Base-by-base conservation (phyloP, 2,888 invertebrate species). In the Salpingus planirostris region DNA sequence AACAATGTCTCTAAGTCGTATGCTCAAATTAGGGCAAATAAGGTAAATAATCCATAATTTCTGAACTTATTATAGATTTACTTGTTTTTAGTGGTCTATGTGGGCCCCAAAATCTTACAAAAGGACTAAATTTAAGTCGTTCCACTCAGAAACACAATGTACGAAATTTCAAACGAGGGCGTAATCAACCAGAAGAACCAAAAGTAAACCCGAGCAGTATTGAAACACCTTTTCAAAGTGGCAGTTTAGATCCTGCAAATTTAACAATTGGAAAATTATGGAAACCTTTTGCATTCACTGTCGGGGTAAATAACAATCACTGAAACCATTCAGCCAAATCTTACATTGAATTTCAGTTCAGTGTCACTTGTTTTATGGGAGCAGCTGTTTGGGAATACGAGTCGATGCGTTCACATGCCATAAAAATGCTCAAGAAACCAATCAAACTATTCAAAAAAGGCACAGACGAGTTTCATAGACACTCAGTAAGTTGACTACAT, bases 371-470 rank as follows among this genome's bases (percentile, higher is more conserved):
- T 55, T 73, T 89, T 54, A 69, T 74, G 13, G 81, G 80, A 11
- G 84, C 85, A 47, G 74, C 85, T 11, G 79, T 93, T 43, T 86
- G 87, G 84, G 87, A 92, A 62, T 92, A 93, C 69, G 93, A 93
- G 65, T 73, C 54, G 36, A 64, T 66, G 52, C 63, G 75, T 31
- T 47, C 66, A n/a, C 74, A 76, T 60, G 73, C 75, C n/a, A 52
- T 65, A 25, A 60, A 57, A 14, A 64, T 73, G 56, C 57, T 76
- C 25, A 68, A 64, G 50, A 67, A 63, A 54, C 70, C 75, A 11
- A 56, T 68, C 15, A 60, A 60, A 32, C 75, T 74, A 64, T 59
- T 76, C 38, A 74, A 69, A 40, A 53, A 42, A 31, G 45, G 49
- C 13, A 11, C 40, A 13, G 54, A 51, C 10, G 36, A 44, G 6